Evolutionary conservation across 2,113 vertebrate species (phyloP).

Genomic region (Tetrao urogallus): DNA sequence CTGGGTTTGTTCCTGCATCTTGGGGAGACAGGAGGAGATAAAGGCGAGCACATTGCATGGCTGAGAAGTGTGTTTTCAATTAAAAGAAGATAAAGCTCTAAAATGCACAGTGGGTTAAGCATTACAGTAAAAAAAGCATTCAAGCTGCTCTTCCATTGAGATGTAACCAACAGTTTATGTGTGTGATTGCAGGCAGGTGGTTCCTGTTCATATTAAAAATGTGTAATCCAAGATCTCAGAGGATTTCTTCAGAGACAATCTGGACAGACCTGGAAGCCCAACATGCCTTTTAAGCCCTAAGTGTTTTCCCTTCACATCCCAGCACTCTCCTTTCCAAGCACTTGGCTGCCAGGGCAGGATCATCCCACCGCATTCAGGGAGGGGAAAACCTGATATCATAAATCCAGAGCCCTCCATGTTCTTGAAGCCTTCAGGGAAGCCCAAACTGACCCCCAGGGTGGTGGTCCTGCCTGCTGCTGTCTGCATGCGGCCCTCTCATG

Average conservation of each 20-base stretch:
- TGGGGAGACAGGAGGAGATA: neutral
- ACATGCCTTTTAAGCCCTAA: constrained; percentile 38
- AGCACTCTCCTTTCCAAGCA: neutral
- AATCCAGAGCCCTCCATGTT: neutral
- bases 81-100: constrained; percentile 52
- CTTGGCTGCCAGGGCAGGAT: neutral
- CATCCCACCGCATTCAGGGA: neutral
- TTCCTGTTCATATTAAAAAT: constrained; percentile 69
- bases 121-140: constrained; percentile 17
- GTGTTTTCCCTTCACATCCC: constrained; percentile 28
- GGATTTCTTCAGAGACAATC: constrained; percentile 55
- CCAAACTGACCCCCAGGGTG: fast-evolving
- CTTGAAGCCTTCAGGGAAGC: neutral
- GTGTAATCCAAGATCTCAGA: constrained; percentile 48
- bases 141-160: constrained; percentile 41
- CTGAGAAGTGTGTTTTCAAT: constrained; percentile 51
- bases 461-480: neutral
- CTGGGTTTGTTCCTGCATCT: neutral
- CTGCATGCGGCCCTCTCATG: fast-evolving
- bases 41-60: neutral
- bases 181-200: constrained; percentile 65
- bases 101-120: constrained; percentile 21
- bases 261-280: constrained; percentile 27
- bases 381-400: neutral
- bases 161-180: constrained; percentile 12